A percentile compares a stretch with the other conserved stretches of the same genome.
Conservation (phyloP, 2,888 invertebrate species). For the Epirrhoe alternata region DNA sequence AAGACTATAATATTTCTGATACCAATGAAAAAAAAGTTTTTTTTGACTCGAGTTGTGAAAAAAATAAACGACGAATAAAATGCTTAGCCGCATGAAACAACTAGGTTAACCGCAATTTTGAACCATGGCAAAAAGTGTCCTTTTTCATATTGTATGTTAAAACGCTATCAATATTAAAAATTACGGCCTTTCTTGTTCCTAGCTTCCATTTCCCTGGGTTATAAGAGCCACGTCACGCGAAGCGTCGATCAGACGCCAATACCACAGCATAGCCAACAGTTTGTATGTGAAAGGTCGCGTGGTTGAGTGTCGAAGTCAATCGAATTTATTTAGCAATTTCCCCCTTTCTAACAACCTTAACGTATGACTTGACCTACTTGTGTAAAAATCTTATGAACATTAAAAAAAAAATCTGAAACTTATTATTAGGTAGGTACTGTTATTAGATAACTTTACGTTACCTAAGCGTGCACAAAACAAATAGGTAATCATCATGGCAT, state of each 20-base stretch:
- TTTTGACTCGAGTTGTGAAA: too few species aligned
- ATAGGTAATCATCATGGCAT: too few species aligned
- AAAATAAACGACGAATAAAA: too few species aligned
- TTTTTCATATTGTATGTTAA: conserved; percentile 26
- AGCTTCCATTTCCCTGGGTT: conserved; percentile 25
- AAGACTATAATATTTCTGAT: too few species aligned
- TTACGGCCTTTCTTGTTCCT: conserved; percentile 27
- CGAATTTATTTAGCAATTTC: conserved; percentile 80
- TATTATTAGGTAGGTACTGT: too few species aligned
- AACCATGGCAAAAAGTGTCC: background rate
- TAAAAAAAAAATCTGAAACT: too few species aligned
- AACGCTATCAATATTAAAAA: conserved; percentile 34
- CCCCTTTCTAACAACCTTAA: conserved; percentile 59
- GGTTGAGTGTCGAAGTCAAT: conserved; percentile 65
- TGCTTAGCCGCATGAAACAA: background rate
- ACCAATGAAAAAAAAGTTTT: too few species aligned
- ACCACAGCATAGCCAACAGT: conserved; percentile 34
- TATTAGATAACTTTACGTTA: too few species aligned
- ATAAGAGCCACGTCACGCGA: conserved; percentile 64
- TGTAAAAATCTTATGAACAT: background rate
- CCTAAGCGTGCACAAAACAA: background rate
- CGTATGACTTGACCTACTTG: conserved; percentile 47
- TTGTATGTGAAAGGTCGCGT: conserved; percentile 40
- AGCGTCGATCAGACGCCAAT: conserved; percentile 71
- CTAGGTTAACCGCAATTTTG: background rate